Base-by-base conservation (phyloP, 2,888 invertebrate species). In the Lithosia quadra region DNA sequence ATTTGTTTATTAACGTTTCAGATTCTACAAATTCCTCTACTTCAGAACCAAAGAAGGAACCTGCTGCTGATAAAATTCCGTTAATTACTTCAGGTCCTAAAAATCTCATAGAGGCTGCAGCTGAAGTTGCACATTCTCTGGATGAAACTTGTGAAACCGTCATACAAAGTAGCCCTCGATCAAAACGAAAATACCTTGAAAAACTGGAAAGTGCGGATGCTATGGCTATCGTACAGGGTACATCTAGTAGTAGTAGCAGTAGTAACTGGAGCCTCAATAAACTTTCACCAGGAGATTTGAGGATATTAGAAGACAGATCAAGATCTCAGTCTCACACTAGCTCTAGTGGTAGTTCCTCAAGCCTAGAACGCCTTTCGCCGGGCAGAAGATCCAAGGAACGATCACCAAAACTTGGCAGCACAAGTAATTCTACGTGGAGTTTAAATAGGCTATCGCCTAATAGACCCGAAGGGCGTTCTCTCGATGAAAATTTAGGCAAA, bases 141-240 rank as follows among this genome's bases (percentile, higher is more conserved):
- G 97, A 97, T 80, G 96, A 96, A 83, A 96, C 97, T 0, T 97
- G 97, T 24, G 97, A 96, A 84, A 95, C 96, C 43, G 96, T 96
- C 0, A 96, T 97, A 68, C 96, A 96, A 86, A 95, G 95, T 21
- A 96, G 96, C 81, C 96, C 96, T 36, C 89, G 95, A 74, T 91
- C 95, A 0, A 95, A 95, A 79, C 85, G 95, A 73, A 94, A 91
- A 84, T 92, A 95, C 58, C 82, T 95, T 1, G 95, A 95, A 72
- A 92, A 94, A 82, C 84, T 95, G 22, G 95, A 96, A 82, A 94
- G 93, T 74, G 86, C 91, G 24, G 95, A 95, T 67, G 88, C 93
- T 21, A 89, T 93, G 80, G 91, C 94, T 11, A 93, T 95, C 56
- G 90, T 93, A 58, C 92, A 95, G 85, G 93, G 95, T 22, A 91